Conservation (phyloP, 2,797 vertebrate species). For the Triplophysa yarkandensis region DNA sequence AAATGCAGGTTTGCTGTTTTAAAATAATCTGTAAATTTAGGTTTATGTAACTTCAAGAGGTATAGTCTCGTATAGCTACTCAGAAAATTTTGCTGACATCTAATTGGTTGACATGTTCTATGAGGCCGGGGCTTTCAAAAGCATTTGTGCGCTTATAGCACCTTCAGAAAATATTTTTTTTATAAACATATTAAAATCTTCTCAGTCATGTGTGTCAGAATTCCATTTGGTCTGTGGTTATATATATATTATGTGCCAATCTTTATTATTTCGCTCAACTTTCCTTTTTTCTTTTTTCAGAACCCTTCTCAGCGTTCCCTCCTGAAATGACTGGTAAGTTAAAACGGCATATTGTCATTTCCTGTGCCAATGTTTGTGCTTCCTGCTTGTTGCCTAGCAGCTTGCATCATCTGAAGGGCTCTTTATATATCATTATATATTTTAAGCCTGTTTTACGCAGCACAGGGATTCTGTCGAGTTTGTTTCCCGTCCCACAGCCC, state of each 20-base stretch:
- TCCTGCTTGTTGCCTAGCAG: conserved; percentile 72
- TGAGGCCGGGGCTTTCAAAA: background rate
- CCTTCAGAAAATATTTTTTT: background rate
- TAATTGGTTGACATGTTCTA: background rate
- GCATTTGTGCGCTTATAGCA: background rate
- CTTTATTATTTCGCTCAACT: conserved; percentile 15
- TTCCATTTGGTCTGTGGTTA: conserved; percentile 10
- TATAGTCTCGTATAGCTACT: background rate
- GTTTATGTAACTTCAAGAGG: no score
- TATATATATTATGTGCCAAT: conserved; percentile 15
- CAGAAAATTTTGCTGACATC: background rate
- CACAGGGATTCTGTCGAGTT: background rate
- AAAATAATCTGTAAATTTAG: no score
- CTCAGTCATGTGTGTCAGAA: background rate
- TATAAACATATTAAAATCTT: conserved; percentile 14
- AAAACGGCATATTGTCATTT: conserved; percentile 61
- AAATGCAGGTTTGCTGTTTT: no score
- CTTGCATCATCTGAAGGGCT: conserved; percentile 59
- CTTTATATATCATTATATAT: conserved; percentile 41
- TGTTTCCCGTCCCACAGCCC: conserved; percentile 9
- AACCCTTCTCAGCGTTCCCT: conserved; percentile 90
- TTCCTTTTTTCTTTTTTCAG: conserved; percentile 69
- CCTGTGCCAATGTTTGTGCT: conserved; percentile 71
- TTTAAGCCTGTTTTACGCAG: conserved; percentile 34
- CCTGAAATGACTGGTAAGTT: conserved; percentile 85